Evolutionary conservation across 2,888 invertebrate genomes (phyloP).

Genomic region (Dynastes tityus): DNA sequence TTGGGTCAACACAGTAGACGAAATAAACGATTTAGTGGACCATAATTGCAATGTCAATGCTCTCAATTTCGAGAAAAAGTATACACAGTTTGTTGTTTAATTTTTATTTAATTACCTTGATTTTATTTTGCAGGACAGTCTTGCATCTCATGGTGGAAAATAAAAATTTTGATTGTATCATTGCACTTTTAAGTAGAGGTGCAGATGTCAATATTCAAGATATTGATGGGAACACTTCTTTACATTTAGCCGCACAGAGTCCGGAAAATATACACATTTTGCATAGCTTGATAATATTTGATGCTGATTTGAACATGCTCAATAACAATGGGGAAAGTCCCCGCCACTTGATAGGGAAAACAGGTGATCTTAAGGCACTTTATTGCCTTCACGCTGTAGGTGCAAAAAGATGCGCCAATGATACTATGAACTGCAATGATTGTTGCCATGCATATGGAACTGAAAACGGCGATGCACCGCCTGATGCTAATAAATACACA

Average conservation of each 20-base stretch:
- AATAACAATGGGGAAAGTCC: slow-evolving; percentile 83
- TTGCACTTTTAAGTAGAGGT: slow-evolving; percentile 85
- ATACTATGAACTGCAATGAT: slow-evolving; percentile 77
- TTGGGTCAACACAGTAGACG: slow-evolving; percentile 90
- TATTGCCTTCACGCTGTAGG: slow-evolving; percentile 90
- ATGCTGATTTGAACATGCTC: slow-evolving; percentile 83
- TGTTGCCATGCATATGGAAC: slow-evolving; percentile 83
- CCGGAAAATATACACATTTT: slow-evolving; percentile 75
- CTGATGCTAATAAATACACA: slow-evolving; percentile 75
- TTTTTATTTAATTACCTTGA: not conserved
- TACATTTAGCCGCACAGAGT: slow-evolving; percentile 88
- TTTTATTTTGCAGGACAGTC: slow-evolving; percentile 75
- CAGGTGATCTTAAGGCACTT: slow-evolving; percentile 69
- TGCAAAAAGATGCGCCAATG: slow-evolving; percentile 79
- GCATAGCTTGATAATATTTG: slow-evolving; percentile 89
- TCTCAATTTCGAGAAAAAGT: slow-evolving; percentile 82
- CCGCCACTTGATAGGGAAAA: slow-evolving; percentile 81
- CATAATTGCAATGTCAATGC: slow-evolving; percentile 90
- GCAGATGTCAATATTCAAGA: slow-evolving; percentile 84
- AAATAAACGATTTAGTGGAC: slow-evolving; percentile 86
- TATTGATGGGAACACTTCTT: slow-evolving; percentile 87
- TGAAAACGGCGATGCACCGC: slow-evolving; percentile 85
- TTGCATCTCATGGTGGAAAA: slow-evolving; percentile 87
- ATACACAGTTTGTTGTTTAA: not conserved
- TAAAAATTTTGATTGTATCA: slow-evolving; percentile 86